Base-by-base conservation (phyloP, 1,140 invertebrate species). In the Drosophila obscura region DNA sequence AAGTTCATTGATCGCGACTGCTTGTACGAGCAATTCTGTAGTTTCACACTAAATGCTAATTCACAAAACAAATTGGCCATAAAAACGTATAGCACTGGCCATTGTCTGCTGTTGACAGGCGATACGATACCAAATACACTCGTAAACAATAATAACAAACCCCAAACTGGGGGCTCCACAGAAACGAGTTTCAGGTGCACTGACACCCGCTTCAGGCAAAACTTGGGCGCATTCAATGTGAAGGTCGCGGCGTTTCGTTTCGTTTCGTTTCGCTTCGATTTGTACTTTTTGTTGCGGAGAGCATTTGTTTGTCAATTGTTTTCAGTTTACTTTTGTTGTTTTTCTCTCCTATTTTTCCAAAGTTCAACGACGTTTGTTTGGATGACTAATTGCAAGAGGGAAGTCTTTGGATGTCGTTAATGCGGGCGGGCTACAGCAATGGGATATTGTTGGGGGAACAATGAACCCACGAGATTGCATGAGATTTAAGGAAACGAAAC, bases 221-320 rank as follows among this genome's bases (percentile, higher is more conserved):
- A 57, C 50, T 66, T 77, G 22, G 60, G 50, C 66, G 75, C 83
- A 82, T 87, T 87, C 82, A 87, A 87, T 87, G 82, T 79, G 82
- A 87, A 87, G 82, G 83, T 88, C 78, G 48, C 26, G n/a, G 41
- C 50, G 61, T 39, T 45, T 73, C 22, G 22, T 24, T 24, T 24
- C 19, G 19, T 1, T 16, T 16, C 22, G 22, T 24, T 24, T 24
- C 19, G 19, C 0, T 16, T 16, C 65, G 64, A 50, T 69, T 71
- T 55, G 43, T 53, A 55, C 49, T 46, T 44, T 57, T 51, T 49
- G n/a, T 19, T 35, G 19, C 24, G 45, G 4, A 39, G 35, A 39
- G 35, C 44, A 24, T 50, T 44, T 48, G 56, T 65, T 62, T 50
- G 57, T 57, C 55, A 77, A 69, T 73, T 59, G 55, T 65, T 72